These are phyloP conservation scores for Julus scandinavius DNA, from an alignment of 2,888 invertebrate genomes.

Conservation along the genomic window DNA sequence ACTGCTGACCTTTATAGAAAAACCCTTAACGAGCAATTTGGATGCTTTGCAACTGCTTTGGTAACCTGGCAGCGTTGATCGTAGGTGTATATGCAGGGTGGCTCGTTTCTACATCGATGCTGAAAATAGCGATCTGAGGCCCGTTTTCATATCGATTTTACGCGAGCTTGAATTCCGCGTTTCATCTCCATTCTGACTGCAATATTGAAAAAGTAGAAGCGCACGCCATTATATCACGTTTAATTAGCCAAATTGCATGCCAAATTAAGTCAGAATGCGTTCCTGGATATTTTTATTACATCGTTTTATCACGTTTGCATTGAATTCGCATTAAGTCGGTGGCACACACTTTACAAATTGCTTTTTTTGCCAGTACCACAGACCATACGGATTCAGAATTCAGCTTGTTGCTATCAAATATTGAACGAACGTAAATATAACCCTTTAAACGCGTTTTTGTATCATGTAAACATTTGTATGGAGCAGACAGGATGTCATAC, in stretches of 20 bases:
- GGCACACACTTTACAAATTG: neutral
- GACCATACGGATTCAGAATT: neutral
- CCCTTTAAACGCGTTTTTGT: neutral
- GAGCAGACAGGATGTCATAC: neutral
- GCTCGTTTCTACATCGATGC: neutral
- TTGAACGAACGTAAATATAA: neutral
- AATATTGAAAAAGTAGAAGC: neutral
- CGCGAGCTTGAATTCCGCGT: neutral
- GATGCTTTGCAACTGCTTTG: neutral
- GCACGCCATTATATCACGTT: slow-evolving; percentile 29
- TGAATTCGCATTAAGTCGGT: neutral
- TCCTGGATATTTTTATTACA: slow-evolving; percentile 3
- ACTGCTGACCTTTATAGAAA: neutral
- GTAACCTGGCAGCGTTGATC: neutral
- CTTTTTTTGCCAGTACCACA: neutral
- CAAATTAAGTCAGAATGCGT: neutral
- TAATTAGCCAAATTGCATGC: slow-evolving; percentile 21
- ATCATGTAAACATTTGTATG: neutral
- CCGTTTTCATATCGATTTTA: slow-evolving; percentile 31
- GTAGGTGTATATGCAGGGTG: neutral
- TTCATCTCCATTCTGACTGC: neutral
- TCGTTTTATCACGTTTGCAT: slow-evolving; percentile 3
- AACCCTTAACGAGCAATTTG: neutral
- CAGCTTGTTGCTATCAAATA: slow-evolving; percentile 43
- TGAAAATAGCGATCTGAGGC: neutral